These are phyloP conservation scores for Galbula dea DNA, from an alignment of 2,113 vertebrate species.

Conservation along the genomic window DNA sequence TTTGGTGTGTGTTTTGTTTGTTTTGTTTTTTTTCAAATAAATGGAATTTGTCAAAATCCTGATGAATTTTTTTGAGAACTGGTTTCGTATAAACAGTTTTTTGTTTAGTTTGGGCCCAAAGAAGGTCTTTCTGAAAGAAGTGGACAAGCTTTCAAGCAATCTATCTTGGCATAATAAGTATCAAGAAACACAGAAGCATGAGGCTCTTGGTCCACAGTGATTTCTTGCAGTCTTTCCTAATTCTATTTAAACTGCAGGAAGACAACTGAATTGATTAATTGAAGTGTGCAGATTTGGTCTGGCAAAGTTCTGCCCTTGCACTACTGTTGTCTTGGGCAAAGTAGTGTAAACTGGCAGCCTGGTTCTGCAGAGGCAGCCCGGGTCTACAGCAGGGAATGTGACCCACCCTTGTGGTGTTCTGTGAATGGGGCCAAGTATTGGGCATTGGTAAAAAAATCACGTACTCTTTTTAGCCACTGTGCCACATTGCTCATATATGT, in stretches of 20 bases:
- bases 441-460: not conserved
- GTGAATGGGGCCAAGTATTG: not conserved
- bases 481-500: not conserved
- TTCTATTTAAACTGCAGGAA: not conserved
- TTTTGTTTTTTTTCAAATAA: not conserved
- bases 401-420: not conserved
- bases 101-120: not conserved
- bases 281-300: not conserved
- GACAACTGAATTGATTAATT: not conserved
- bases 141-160: not conserved
- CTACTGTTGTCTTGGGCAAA: not conserved
- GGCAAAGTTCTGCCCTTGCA: not conserved
- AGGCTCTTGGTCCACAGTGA: not conserved
- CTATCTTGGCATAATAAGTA: not conserved
- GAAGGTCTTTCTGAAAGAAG: not conserved
- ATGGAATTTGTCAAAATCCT: not conserved
- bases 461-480: not conserved
- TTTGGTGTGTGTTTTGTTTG: not conserved
- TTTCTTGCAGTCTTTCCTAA: not conserved
- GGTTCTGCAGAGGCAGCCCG: not conserved
- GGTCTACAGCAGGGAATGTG: fast-evolving
- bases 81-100: not conserved
- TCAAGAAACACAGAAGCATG: not conserved
- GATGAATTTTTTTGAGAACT: not conserved
- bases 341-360: not conserved